phyloP scores from a whole-genome alignment of 2,888 invertebrate species.

The Drosophila histrio region DNA sequence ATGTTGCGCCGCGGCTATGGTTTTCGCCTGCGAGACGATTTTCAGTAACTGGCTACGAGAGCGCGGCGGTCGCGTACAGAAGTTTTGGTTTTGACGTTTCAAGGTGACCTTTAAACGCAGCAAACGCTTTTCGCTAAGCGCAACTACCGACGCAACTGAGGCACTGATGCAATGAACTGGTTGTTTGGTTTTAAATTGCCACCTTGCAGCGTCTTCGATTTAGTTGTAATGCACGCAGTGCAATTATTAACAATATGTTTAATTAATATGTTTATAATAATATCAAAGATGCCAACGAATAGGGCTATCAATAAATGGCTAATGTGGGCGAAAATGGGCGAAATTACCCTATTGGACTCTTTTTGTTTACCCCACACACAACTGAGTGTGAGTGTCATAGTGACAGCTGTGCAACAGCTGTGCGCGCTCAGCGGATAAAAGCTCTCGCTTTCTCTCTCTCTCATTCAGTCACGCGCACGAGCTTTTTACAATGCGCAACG shows the following conservation, averaged over 20 bases:
- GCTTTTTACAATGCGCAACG: slow-evolving; percentile 33
- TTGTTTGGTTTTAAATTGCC: slow-evolving; percentile 19
- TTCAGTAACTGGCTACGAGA: slow-evolving; percentile 69
- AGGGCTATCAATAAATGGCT: slow-evolving; percentile 27
- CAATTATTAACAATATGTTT: slow-evolving; percentile 39
- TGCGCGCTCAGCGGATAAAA: slow-evolving; percentile 34
- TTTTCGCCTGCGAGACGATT: slow-evolving; percentile 55
- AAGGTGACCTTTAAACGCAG: slow-evolving; percentile 83
- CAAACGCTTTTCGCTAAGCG: slow-evolving; percentile 50
- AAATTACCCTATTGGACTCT: slow-evolving; percentile 50
- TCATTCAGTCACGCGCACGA: neutral
- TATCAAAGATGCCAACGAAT: neutral
- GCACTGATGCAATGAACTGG: slow-evolving; percentile 66
- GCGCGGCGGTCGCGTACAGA: slow-evolving; percentile 55
- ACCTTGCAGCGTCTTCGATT: neutral
- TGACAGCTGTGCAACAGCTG: slow-evolving; percentile 66
- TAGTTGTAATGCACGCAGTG: slow-evolving; percentile 9
- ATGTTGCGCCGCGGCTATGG: slow-evolving; percentile 43
- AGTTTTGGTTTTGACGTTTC: slow-evolving; percentile 82
- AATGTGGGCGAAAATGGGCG: slow-evolving; percentile 45
- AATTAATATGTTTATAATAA: slow-evolving; percentile 31
- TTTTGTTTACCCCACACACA: slow-evolving; percentile 63
- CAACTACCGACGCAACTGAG: slow-evolving; percentile 25
- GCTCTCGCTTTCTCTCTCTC: slow-evolving; percentile 31
- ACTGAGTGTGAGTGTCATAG: slow-evolving; percentile 29